Evolutionary conservation across 1,140 invertebrate genomes (phyloP), one percentile per base, ranked within the genome.

Genomic region (Bilobella aurantiaca): DNA sequence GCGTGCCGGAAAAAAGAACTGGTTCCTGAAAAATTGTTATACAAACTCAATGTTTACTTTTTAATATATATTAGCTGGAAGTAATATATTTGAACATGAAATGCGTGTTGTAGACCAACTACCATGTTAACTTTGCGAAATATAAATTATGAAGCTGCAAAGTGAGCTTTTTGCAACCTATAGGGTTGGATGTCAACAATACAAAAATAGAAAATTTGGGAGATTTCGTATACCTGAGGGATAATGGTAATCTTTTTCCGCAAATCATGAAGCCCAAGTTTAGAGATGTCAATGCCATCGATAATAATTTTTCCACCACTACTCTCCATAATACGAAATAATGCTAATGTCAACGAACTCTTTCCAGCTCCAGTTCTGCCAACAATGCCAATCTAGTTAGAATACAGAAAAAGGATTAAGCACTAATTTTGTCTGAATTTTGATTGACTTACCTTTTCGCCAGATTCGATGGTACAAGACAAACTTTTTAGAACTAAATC

Each of bases 191-290:
- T n/a, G n/a, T n/a, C n/a, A n/a, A n/a, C n/a, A n/a, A n/a, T n/a
- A n/a, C n/a, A n/a, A n/a, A n/a, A n/a, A n/a, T n/a, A n/a, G n/a
- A n/a, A n/a, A n/a, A n/a, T n/a, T n/a, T n/a, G n/a, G n/a, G n/a
- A n/a, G n/a, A n/a, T n/a, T n/a, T n/a, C 8, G 34, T 18, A 42
- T 14, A 53, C 91, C 76, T 86, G 89, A 57, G 89, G 89, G 76
- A 96, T 94, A 73, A 95, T 94, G 14, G 93, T 96, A 27, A 97
- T 81, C 68, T 87, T 81, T 5, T 86, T 85, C 61, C 95, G 82
- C 30, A 99, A 77, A 68, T 90, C 85, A 76, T 96, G 91, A 2
- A 99, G 83, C 30, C 93, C 93, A 69, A 98, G 80, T 12, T 83
- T 82, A 0, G 86, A 78, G 69, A 98, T 93, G 75, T 96, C 87